A percentile compares a stretch with the other conserved stretches of the same genome.
These are phyloP conservation scores for Plecotus auritus DNA, from an alignment of 2,113 vertebrate species.

Conservation along the genomic window DNA sequence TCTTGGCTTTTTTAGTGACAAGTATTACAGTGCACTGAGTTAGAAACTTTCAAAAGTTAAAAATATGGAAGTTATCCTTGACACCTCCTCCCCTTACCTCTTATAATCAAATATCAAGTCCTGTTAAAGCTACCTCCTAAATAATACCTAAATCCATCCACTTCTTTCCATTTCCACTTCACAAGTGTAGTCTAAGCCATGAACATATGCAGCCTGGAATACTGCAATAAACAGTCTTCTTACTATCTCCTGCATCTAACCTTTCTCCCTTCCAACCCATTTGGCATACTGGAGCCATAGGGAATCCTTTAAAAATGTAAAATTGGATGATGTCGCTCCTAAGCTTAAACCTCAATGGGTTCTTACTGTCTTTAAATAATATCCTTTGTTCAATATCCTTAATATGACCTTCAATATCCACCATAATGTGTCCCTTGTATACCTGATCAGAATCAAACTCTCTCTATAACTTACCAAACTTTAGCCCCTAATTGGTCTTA, in stretches of 20 bases:
- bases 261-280: background rate
- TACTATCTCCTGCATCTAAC: background rate
- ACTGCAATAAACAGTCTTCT: background rate
- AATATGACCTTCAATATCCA: background rate
- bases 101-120: background rate
- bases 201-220: background rate
- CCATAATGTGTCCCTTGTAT: background rate
- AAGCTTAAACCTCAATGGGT: background rate
- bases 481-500: background rate
- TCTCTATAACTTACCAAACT: background rate
- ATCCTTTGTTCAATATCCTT: background rate
- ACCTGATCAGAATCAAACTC: background rate
- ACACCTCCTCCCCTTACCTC: background rate
- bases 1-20: background rate
- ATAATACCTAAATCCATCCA: background rate
- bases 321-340: background rate
- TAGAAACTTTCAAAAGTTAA: background rate
- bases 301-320: background rate
- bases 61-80: background rate
- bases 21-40: background rate
- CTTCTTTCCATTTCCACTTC: background rate
- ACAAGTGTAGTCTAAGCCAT: background rate
- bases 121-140: background rate
- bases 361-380: background rate
- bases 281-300: background rate